Conservation (phyloP, 2,888 invertebrate species). For the Steinernema scapterisci region DNA sequence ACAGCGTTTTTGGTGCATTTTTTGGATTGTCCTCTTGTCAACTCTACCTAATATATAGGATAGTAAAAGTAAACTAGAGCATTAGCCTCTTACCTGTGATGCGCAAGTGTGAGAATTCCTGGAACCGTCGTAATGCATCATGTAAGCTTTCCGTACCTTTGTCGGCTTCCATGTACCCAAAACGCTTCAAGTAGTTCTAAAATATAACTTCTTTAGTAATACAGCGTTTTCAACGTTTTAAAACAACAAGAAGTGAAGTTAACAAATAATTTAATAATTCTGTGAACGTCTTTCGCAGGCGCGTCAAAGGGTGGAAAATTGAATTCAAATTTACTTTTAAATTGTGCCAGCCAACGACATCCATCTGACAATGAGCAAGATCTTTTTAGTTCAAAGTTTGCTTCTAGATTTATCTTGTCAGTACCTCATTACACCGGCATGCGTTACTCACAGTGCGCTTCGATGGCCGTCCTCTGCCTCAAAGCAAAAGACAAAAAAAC, state of each 20-base stretch:
- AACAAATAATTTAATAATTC: too few relatives aligned
- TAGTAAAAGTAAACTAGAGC: background rate
- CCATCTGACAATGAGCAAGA: too few relatives aligned
- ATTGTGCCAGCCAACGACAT: too few relatives aligned
- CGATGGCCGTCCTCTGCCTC: background rate
- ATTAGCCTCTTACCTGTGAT: background rate
- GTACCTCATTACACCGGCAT: background rate
- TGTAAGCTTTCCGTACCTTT: background rate
- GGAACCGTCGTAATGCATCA: background rate
- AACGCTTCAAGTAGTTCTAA: background rate
- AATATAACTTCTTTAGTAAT: too few relatives aligned
- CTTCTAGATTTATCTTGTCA: background rate
- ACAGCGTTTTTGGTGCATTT: constrained; percentile 21
- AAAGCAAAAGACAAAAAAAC: constrained; percentile 16
- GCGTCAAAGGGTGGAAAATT: background rate
- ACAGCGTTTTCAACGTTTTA: too few relatives aligned
- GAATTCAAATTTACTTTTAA: too few relatives aligned
- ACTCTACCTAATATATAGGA: background rate
- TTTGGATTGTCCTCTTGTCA: background rate
- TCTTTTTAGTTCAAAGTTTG: too few relatives aligned
- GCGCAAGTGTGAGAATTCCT: constrained; percentile 3
- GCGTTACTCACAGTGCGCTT: background rate
- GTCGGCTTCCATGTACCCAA: constrained; percentile 1
- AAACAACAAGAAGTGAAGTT: too few relatives aligned
- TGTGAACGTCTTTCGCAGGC: background rate